phyloP scores from a whole-genome alignment of 2,797 vertebrate species.

The Platalea minor region DNA sequence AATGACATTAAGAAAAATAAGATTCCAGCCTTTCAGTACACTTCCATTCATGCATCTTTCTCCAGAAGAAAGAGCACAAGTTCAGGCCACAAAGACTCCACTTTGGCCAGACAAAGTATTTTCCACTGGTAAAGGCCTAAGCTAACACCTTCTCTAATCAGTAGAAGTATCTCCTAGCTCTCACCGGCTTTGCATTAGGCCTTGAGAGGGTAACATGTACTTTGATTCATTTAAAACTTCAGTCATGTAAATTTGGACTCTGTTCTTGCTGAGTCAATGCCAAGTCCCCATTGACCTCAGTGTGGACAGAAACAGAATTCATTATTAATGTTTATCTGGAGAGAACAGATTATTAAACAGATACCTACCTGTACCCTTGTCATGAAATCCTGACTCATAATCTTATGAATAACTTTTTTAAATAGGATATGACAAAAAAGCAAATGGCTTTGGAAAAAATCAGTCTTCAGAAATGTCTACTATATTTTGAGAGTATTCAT shows the following conservation, averaged over 20 bases:
- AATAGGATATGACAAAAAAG: constrained; percentile 84
- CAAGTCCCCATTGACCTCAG: neutral
- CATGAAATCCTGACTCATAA: constrained; percentile 2
- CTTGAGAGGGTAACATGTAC: neutral
- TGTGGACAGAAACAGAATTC: neutral
- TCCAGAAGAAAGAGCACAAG: neutral
- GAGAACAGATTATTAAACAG: neutral
- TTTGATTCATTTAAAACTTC: neutral
- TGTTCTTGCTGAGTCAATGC: neutral
- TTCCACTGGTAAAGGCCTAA: neutral
- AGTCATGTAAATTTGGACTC: neutral
- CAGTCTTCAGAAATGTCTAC: constrained; percentile 84
- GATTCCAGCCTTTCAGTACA: neutral
- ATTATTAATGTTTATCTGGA: neutral
- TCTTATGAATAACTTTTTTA: constrained; percentile 59
- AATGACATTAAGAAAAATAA: neutral
- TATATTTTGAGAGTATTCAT: constrained; percentile 84
- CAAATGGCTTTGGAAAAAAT: constrained; percentile 85
- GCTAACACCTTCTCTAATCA: neutral
- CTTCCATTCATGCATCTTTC: neutral
- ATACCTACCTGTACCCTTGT: neutral
- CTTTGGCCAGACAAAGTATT: neutral
- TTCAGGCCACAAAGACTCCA: neutral
- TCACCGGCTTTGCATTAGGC: neutral
- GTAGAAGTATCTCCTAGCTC: neutral